Percentiles rank a stretch among this genome's conserved stretches.
Evolutionary conservation across 2,113 vertebrate species (phyloP).

Genomic region (Misgurnus anguillicaudatus): DNA sequence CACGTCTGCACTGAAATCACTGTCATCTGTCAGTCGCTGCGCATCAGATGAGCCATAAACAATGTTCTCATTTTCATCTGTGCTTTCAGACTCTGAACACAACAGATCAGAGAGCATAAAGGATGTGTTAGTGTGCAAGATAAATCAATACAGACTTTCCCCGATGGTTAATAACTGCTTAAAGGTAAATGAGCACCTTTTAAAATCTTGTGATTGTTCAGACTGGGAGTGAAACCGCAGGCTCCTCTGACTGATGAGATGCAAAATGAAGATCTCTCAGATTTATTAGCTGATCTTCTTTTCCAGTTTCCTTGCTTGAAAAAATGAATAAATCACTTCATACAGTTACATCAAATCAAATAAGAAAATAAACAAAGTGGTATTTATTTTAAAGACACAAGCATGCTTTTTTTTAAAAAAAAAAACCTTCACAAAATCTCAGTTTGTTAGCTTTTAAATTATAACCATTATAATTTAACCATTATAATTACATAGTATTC

Average conservation of each 20-base stretch:
- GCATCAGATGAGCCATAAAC: slow-evolving; percentile 58
- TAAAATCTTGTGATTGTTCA: slow-evolving; percentile 62
- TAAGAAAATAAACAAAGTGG: no score
- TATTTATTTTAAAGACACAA: no score
- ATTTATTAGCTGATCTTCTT: slow-evolving; percentile 47
- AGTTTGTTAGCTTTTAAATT: no score
- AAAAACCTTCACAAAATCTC: no score
- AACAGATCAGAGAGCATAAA: not conserved
- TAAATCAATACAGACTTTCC: not conserved
- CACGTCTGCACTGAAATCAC: not conserved
- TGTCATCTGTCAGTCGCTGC: not conserved
- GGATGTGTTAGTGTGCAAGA: not conserved
- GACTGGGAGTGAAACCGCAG: slow-evolving; percentile 59
- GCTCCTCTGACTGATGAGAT: slow-evolving; percentile 65
- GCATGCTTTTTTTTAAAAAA: no score
- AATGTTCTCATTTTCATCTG: slow-evolving; percentile 72
- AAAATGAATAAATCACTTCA: not conserved
- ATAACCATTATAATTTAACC: no score
- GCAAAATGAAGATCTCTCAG: slow-evolving; percentile 64
- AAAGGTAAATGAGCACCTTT: slow-evolving; percentile 48
- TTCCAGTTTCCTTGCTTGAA: slow-evolving; percentile 58
- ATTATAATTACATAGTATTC: no score
- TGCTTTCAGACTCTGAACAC: slow-evolving; percentile 74
- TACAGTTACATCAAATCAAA: no score
- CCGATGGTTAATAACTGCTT: not conserved